Conservation (phyloP, 2,888 invertebrate genomes). For the Papilio protenor region DNA sequence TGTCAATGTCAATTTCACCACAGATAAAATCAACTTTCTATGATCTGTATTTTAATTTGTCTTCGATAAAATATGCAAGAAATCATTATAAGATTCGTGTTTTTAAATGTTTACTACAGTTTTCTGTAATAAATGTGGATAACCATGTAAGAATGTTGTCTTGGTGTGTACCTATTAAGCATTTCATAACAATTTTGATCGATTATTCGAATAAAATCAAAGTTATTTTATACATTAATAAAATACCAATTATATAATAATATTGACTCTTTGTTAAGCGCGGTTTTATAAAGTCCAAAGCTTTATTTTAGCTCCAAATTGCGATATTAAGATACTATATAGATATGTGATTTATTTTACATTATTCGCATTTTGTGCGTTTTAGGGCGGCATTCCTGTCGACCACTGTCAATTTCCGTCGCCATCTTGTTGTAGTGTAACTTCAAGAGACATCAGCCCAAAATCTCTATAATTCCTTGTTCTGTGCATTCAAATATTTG, state of each 20-base stretch:
- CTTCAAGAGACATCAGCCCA: not conserved
- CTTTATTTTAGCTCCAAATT: not conserved
- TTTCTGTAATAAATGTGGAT: not conserved
- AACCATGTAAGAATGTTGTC: too few relatives aligned
- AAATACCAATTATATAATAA: not conserved
- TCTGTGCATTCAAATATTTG: conserved; percentile 41
- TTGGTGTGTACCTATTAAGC: too few relatives aligned
- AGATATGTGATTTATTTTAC: not conserved
- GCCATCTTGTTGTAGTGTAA: conserved; percentile 42
- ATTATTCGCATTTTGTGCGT: not conserved
- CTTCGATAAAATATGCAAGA: not conserved
- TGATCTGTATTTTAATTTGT: not conserved
- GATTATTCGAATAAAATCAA: not conserved
- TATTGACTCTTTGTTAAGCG: not conserved
- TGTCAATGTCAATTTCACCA: conserved; percentile 31
- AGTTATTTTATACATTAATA: not conserved
- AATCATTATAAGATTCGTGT: not conserved
- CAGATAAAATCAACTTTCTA: not conserved
- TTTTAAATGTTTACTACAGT: not conserved
- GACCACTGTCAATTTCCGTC: not conserved
- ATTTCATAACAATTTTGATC: not conserved
- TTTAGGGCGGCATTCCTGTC: not conserved
- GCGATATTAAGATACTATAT: not conserved
- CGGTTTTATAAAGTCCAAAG: not conserved
- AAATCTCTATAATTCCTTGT: conserved; percentile 39